Base-by-base conservation (phyloP, 2,888 invertebrate genomes). In the Coremacera marginata region DNA sequence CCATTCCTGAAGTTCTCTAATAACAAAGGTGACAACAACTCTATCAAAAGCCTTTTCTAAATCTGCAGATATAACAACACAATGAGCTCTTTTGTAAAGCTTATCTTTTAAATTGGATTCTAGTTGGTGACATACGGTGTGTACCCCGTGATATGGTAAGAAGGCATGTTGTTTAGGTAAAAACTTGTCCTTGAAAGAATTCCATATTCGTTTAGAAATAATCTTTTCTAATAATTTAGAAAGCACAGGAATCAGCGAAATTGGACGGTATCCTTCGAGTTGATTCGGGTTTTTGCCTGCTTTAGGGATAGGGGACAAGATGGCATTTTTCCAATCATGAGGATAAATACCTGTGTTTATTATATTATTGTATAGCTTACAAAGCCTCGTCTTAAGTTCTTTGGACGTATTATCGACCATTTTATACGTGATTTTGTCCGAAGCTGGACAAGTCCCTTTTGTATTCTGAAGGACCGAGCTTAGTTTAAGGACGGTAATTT, bases 201-300 rank as follows among this genome's bases (percentile, higher is more conserved):
- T 22, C 72, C 62, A 73, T 49, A 76, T n/a, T n/a, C n/a, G n/a
- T n/a, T n/a, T n/a, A n/a, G n/a, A n/a, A n/a, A n/a, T n/a, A n/a
- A n/a, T n/a, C 27, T 78, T 78, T n/a, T 75, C 75, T 0, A 78
- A 57, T 8, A 67, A 8, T 55, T 78, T 78, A 3, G 75, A 72
- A 11, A 78, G 44, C 4, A 63, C 63, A 1, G 73, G 70, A 9
- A 78, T 34, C 22, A 78, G 63, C 3, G 71, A 74, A 37, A 75
- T 73, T 2, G 76, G 76, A 4, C 68, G n/a, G n/a, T 76, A 78
- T 1, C 68, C 65, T 37, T 67, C 62, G 7, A 67, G 5, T 0
- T 27, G 34, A 68, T 62, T 72, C 8, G 44, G 62, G 14, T 63
- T 62, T 70, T 78, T 78, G 0, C 68, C 63, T 16, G 67, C 68